Evolutionary conservation across 2,888 invertebrate genomes (phyloP).

Genomic region (Imbricaverruca yamaguchii): DNA sequence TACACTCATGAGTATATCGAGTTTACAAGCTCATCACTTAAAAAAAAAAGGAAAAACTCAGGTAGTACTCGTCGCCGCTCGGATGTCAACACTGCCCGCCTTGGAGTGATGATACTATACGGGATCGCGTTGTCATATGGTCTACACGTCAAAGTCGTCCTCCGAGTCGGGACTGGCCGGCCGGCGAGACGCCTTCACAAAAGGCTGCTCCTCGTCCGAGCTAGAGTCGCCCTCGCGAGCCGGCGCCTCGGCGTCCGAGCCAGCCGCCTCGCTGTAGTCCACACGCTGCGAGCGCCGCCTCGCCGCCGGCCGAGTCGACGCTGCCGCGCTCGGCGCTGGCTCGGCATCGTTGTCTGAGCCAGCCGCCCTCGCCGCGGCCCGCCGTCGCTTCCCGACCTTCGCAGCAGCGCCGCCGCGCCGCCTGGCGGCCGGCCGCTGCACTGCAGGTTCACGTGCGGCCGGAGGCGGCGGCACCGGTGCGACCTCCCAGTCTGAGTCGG

Average conservation of each 20-base stretch:
- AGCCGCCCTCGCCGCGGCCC: background rate
- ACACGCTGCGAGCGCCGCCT: background rate
- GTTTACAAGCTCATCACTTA: too few relatives aligned
- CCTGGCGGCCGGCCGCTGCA: background rate
- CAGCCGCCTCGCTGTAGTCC: background rate
- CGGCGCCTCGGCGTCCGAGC: background rate
- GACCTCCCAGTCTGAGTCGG: background rate
- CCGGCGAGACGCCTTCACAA: background rate
- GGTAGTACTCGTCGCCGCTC: too few relatives aligned
- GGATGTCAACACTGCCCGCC: too few relatives aligned
- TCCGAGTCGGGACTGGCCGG: background rate
- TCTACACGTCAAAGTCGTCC: background rate
- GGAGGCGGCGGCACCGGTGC: background rate
- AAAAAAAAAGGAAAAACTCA: too few relatives aligned
- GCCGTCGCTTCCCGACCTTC: background rate
- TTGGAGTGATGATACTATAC: too few relatives aligned
- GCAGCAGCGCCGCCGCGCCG: background rate
- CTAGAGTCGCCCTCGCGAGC: background rate
- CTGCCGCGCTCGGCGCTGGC: background rate
- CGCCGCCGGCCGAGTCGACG: background rate
- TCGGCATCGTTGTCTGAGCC: background rate
- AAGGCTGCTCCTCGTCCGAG: slow-evolving; percentile 14
- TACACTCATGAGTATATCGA: too few relatives aligned
- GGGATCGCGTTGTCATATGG: too few relatives aligned
- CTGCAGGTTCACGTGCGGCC: background rate